A percentile compares a stretch with the other conserved stretches of the same genome.
These are phyloP conservation scores for Dolichomitus sp. DNA, from an alignment of 2,888 invertebrate species.

Conservation along the genomic window DNA sequence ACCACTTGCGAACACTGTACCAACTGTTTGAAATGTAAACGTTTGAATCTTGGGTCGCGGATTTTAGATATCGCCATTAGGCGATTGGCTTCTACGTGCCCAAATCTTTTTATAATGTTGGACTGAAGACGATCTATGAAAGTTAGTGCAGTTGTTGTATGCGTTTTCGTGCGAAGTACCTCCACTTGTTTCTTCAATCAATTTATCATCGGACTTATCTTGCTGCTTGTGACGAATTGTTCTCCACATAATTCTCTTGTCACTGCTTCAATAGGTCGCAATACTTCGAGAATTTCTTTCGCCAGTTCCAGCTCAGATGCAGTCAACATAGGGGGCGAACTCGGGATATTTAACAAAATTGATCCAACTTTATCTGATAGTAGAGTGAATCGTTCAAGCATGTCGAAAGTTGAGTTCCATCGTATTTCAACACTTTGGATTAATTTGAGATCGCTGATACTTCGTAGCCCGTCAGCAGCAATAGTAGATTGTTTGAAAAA, in stretches of 20 bases:
- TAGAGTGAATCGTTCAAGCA: conserved; percentile 63
- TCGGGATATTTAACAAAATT: conserved; percentile 59
- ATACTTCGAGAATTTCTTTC: conserved; percentile 51
- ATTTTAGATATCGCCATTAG: too few relatives aligned
- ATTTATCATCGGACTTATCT: conserved; percentile 48
- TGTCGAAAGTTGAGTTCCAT: conserved; percentile 63
- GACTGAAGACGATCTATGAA: conserved; percentile 38
- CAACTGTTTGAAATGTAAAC: too few relatives aligned
- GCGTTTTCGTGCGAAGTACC: not conserved
- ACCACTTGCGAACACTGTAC: not conserved
- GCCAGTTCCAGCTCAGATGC: conserved; percentile 54
- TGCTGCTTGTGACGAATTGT: conserved; percentile 50
- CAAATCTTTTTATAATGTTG: too few relatives aligned
- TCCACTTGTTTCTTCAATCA: conserved; percentile 4
- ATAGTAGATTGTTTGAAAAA: conserved; percentile 61
- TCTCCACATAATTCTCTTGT: conserved; percentile 54
- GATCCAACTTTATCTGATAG: conserved; percentile 47
- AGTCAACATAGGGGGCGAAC: conserved; percentile 65
- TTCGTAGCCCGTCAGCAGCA: conserved; percentile 55
- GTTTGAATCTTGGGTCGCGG: too few relatives aligned
- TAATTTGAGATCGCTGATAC: not conserved
- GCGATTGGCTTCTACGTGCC: too few relatives aligned
- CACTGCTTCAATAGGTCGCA: conserved; percentile 54
- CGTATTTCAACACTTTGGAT: not conserved
- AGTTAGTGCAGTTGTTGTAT: conserved; percentile 23